Conservation (phyloP, 2,888 invertebrate species). For the Drosophila neonasuta region DNA sequence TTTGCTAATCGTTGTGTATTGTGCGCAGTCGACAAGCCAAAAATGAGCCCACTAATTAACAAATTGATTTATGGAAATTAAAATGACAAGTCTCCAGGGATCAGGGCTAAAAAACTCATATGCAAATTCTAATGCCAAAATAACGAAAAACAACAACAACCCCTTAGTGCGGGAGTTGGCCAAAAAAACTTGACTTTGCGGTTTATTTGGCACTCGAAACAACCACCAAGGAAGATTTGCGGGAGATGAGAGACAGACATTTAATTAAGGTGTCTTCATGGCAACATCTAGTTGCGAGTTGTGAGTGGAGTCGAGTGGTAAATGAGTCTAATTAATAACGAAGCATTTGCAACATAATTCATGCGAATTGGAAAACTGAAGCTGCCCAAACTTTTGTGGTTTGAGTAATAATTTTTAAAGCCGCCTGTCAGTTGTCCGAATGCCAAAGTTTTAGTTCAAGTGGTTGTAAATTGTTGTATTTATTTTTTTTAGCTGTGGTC, state of each 20-base stretch:
- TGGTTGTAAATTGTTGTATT: slow-evolving; percentile 22
- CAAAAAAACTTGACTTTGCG: slow-evolving; percentile 66
- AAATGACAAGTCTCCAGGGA: slow-evolving; percentile 70
- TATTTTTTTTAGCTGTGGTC: slow-evolving; percentile 38
- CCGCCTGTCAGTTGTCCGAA: slow-evolving; percentile 44
- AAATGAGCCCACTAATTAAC: slow-evolving; percentile 77
- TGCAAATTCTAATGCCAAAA: slow-evolving; percentile 67
- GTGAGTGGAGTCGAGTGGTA: slow-evolving; percentile 59
- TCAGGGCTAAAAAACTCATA: slow-evolving; percentile 67
- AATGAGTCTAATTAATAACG: slow-evolving; percentile 82
- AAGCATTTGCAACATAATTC: slow-evolving; percentile 81
- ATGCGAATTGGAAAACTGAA: slow-evolving; percentile 50
- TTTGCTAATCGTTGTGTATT: slow-evolving; percentile 60
- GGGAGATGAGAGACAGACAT: slow-evolving; percentile 68
- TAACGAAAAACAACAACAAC: slow-evolving; percentile 45
- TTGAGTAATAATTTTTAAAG: slow-evolving; percentile 57
- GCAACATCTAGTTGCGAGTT: slow-evolving; percentile 43
- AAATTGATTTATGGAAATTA: slow-evolving; percentile 81
- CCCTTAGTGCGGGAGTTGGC: slow-evolving; percentile 44
- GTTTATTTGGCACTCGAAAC: slow-evolving; percentile 38
- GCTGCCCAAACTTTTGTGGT: slow-evolving; percentile 22
- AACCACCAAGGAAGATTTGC: slow-evolving; percentile 47
- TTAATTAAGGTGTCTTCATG: slow-evolving; percentile 81
- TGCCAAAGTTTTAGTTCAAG: slow-evolving; percentile 16
- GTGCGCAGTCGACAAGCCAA: slow-evolving; percentile 52